Evolutionary conservation across 1,140 invertebrate genomes (phyloP).

Genomic region (Vollenhovia emeryi): DNA sequence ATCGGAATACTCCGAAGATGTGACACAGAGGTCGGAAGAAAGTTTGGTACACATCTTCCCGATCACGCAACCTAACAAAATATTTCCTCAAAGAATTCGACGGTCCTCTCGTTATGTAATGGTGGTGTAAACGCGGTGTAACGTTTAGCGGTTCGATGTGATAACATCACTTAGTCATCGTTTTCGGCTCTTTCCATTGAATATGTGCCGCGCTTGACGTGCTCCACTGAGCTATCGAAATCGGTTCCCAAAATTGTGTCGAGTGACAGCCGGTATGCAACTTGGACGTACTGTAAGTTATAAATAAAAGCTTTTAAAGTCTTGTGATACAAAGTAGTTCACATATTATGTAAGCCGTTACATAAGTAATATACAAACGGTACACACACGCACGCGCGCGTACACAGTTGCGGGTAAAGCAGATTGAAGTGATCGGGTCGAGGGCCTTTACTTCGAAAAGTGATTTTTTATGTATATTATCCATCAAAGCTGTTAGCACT

Average conservation of each 20-base stretch:
- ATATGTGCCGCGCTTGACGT: background rate
- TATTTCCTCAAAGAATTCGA: constrained; percentile 55
- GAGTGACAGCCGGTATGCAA: constrained; percentile 17
- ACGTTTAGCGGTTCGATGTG: constrained; percentile 48
- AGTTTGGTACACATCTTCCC: constrained; percentile 57
- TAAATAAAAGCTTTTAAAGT: constrained; percentile 30
- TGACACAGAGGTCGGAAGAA: constrained; percentile 48
- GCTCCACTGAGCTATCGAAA: constrained; percentile 9
- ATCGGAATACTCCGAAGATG: background rate
- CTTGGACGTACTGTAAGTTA: background rate
- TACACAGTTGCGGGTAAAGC: background rate
- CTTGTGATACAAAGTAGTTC: constrained; percentile 21
- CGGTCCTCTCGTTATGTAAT: constrained; percentile 52
- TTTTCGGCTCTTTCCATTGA: constrained; percentile 11
- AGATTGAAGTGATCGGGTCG: constrained; percentile 21
- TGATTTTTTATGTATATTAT: constrained; percentile 19
- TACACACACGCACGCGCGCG: too few species aligned
- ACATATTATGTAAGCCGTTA: constrained; percentile 45
- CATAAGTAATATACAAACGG: constrained; percentile 35
- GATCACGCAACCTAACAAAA: constrained; percentile 66
- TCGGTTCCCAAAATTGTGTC: background rate
- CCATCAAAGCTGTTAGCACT: background rate
- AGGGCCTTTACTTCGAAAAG: background rate
- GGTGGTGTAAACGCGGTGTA: background rate
- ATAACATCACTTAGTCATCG: constrained; percentile 58